Conservation (phyloP, 2,797 vertebrate genomes). For the Knipowitschia caucasica region DNA sequence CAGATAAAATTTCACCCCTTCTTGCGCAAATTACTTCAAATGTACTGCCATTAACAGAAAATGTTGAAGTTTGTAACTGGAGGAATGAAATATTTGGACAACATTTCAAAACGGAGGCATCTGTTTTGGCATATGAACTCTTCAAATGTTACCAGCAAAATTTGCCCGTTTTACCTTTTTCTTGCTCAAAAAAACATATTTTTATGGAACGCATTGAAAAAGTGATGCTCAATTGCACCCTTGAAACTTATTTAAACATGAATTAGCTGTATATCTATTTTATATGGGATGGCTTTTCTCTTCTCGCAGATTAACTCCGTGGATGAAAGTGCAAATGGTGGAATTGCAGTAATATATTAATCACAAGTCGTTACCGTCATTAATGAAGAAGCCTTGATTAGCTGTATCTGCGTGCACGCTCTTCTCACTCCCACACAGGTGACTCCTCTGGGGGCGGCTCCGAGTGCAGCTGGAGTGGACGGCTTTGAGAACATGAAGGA, state of each 20-base stretch:
- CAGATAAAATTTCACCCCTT: too few species aligned
- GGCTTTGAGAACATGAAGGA: not conserved
- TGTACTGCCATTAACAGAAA: too few species aligned
- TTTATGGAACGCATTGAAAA: not conserved
- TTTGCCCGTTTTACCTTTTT: constrained; percentile 16
- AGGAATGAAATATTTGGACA: too few species aligned
- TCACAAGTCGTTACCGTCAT: constrained; percentile 18
- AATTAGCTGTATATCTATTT: not conserved
- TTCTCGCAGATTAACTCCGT: constrained; percentile 1
- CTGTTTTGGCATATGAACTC: too few species aligned
- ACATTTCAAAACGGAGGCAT: too few species aligned
- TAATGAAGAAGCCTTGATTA: constrained; percentile 23
- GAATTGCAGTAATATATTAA: constrained; percentile 19
- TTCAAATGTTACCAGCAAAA: constrained; percentile 12
- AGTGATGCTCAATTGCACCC: not conserved
- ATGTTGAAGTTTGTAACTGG: too few species aligned
- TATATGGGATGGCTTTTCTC: not conserved
- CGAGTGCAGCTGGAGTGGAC: not conserved
- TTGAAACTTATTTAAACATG: not conserved
- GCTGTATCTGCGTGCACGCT: constrained; percentile 10
- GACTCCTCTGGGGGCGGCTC: not conserved
- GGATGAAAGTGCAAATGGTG: constrained; percentile 8
- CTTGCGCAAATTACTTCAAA: too few species aligned
- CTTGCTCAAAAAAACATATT: constrained; percentile 11
- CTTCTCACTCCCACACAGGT: constrained; percentile 15